These are phyloP conservation scores for Notolepis coatsorum DNA, from an alignment of 2,797 vertebrate genomes.

Conservation along the genomic window DNA sequence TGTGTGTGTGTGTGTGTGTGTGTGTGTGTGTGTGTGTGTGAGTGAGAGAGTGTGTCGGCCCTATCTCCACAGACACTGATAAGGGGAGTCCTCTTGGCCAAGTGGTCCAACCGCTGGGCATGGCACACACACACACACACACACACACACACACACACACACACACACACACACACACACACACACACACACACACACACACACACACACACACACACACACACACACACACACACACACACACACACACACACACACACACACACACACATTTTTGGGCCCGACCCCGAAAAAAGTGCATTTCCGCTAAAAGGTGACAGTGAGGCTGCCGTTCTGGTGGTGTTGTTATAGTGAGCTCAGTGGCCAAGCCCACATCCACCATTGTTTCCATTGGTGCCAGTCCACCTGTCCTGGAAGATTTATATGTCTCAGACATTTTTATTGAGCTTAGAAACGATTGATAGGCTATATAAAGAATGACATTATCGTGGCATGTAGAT, in stretches of 20 bases:
- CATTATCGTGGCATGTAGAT: too few species aligned
- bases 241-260: neutral
- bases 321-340: too few species aligned
- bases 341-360: too few species aligned
- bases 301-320: too few species aligned
- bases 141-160: neutral
- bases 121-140: neutral
- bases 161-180: neutral
- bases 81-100: neutral
- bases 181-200: conserved; percentile 1
- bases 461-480: too few species aligned
- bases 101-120: neutral
- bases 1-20: neutral
- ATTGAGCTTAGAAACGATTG: too few species aligned
- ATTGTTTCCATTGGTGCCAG: too few species aligned
- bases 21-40: neutral
- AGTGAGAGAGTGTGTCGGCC: neutral
- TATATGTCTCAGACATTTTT: too few species aligned
- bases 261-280: neutral
- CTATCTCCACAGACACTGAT: neutral
- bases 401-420: too few species aligned
- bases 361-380: too few species aligned
- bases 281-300: neutral
- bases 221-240: conserved; percentile 8
- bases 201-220: conserved; percentile 8